A percentile compares a stretch with the other conserved stretches of the same genome.
phyloP scores from a whole-genome alignment of 2,888 invertebrate genomes.

The Zootermopsis nevadensis region DNA sequence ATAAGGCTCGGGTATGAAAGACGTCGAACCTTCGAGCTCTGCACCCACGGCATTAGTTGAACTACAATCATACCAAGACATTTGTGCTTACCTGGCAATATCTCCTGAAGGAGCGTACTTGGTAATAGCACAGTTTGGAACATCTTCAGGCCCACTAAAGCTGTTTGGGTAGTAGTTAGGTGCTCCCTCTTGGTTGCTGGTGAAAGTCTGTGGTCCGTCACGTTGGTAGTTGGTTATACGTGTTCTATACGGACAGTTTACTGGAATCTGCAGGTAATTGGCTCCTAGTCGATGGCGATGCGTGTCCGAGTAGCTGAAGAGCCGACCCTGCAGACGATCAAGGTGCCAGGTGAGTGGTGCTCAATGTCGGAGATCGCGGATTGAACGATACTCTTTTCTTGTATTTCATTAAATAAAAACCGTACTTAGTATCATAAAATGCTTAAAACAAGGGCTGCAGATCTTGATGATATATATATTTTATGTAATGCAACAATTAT shows the following conservation, averaged over 20 bases:
- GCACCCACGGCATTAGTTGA: too few species aligned
- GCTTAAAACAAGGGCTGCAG: too few species aligned
- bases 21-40: too few species aligned
- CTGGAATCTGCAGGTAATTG: conserved; percentile 92
- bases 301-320: conserved; percentile 92
- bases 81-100: conserved; percentile 67
- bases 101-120: conserved; percentile 77
- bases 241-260: conserved; percentile 88
- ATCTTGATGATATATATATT: too few species aligned
- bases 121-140: conserved; percentile 72
- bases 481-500: too few species aligned
- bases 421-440: too few species aligned
- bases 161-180: conserved; percentile 99
- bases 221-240: conserved; percentile 81
- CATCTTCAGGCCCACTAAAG: conserved; percentile 86
- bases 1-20: too few species aligned
- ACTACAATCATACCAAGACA: too few species aligned
- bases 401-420: too few species aligned
- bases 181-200: conserved; percentile 84
- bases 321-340: conserved; percentile 72
- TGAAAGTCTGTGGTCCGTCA: conserved; percentile 83
- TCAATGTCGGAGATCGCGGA: too few species aligned
- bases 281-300: conserved; percentile 91
- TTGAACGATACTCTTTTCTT: too few species aligned
- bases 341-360: too few species aligned